phyloP scores from a whole-genome alignment of 2,797 vertebrate genomes.

The Falco novaeseelandiae region DNA sequence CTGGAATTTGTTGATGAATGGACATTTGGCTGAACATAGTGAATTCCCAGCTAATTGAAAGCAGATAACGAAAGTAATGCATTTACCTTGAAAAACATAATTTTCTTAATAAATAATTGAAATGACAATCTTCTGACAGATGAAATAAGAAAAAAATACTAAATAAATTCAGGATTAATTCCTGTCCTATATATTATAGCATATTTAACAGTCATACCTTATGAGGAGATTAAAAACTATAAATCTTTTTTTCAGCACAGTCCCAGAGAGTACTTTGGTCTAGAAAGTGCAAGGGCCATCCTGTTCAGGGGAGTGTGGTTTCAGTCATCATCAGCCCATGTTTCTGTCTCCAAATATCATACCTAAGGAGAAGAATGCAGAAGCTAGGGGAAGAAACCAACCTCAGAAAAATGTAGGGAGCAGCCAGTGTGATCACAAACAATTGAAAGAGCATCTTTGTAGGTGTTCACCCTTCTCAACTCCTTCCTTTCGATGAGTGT shows the following conservation, averaged over 20 bases:
- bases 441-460: background rate
- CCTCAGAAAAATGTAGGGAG: background rate
- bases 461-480: background rate
- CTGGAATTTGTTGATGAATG: conserved; percentile 82
- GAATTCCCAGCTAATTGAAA: conserved; percentile 83
- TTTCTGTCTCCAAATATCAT: background rate
- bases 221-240: conserved; percentile 73
- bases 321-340: conserved; percentile 29
- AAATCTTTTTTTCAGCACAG: conserved; percentile 63
- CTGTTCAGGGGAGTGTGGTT: conserved; percentile 44
- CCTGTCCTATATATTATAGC: conserved; percentile 72
- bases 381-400: background rate
- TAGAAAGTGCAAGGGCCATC: conserved; percentile 47
- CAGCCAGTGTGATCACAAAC: background rate
- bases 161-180: conserved; percentile 76
- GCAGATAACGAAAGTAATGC: conserved; percentile 80
- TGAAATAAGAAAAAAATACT: conserved; percentile 61
- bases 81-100: conserved; percentile 80
- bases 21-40: conserved; percentile 78
- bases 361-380: background rate
- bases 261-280: conserved; percentile 45
- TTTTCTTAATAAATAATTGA: conserved; percentile 80
- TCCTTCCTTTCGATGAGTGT: background rate
- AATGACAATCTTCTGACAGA: conserved; percentile 75
- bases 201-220: conserved; percentile 66